Evolutionary conservation across 2,113 vertebrate genomes (phyloP).

Genomic region (Tetrax tetrax): DNA sequence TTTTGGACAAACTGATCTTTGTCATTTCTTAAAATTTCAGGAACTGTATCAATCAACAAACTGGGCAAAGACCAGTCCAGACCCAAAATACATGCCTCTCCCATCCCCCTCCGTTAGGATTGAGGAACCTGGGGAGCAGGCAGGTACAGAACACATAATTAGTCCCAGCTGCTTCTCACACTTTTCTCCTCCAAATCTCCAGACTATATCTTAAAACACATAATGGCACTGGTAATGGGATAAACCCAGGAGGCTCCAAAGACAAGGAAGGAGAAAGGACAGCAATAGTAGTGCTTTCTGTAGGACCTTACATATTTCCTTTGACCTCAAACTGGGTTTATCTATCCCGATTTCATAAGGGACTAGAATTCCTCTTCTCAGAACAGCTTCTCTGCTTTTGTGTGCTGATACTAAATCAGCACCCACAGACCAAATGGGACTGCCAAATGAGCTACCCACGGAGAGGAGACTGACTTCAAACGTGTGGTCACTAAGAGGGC

Average conservation of each 20-base stretch:
- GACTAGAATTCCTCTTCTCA: background rate
- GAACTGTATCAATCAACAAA: background rate
- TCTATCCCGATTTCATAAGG: background rate
- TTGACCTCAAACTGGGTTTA: background rate
- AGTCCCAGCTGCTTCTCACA: background rate
- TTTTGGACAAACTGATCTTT: background rate
- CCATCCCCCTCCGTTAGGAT: background rate
- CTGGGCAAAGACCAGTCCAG: background rate
- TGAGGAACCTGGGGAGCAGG: background rate
- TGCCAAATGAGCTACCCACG: background rate
- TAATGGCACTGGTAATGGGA: background rate
- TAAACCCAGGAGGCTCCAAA: background rate
- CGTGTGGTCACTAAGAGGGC: background rate
- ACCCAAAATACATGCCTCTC: background rate
- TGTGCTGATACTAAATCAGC: background rate
- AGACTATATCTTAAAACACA: background rate
- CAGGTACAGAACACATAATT: background rate
- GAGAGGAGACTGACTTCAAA: background rate
- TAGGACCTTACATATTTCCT: background rate
- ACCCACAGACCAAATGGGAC: background rate
- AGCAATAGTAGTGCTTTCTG: background rate
- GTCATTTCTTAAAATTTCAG: background rate
- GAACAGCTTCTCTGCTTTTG: background rate
- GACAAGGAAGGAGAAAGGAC: background rate
- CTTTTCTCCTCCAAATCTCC: background rate